phyloP scores from a whole-genome alignment of 64 coral and sea anemone genomes.

The Dendronephthya gigantea region DNA sequence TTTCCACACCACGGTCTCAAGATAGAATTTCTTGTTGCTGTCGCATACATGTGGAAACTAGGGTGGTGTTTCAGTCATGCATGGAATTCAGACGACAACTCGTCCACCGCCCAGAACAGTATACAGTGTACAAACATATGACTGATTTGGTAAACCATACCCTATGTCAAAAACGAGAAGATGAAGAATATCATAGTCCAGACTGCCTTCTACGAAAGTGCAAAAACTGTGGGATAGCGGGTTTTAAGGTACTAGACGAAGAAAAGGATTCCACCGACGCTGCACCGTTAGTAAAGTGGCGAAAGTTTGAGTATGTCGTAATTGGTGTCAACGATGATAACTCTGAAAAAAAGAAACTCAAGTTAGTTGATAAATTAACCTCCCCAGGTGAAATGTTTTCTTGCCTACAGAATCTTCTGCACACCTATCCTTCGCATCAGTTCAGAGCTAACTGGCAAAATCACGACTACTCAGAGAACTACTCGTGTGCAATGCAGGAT shows the following conservation, averaged over 20 bases:
- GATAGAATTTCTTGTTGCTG: conserved; percentile 30
- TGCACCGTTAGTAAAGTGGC: conserved; percentile 22
- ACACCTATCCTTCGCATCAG: conserved; percentile 3
- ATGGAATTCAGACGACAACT: too few relatives aligned
- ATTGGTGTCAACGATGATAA: not conserved
- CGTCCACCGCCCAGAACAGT: conserved; percentile 13
- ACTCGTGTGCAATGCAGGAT: conserved; percentile 20
- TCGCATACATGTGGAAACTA: conserved; percentile 23
- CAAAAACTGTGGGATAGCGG: conserved; percentile 19
- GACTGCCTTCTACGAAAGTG: conserved; percentile 36
- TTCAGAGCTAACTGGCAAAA: conserved; percentile 38
- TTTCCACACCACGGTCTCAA: not conserved
- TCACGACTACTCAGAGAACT: conserved; percentile 27
- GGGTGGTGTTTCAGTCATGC: too few relatives aligned
- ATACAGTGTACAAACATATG: not conserved
- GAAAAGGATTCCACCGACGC: not conserved
- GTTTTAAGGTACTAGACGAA: conserved; percentile 9
- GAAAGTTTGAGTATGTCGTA: conserved; percentile 45
- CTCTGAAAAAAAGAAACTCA: too few relatives aligned
- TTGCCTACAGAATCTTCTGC: not conserved
- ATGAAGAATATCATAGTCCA: not conserved
- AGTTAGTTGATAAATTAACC: not conserved
- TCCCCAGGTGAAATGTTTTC: conserved; percentile 14
- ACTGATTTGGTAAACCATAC: not conserved
- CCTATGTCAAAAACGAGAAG: too few relatives aligned